Percentiles rank a stretch among this genome's conserved stretches.
These are phyloP conservation scores for Sussaba pulchella DNA, from an alignment of 2,888 invertebrate genomes.

Conservation along the genomic window DNA sequence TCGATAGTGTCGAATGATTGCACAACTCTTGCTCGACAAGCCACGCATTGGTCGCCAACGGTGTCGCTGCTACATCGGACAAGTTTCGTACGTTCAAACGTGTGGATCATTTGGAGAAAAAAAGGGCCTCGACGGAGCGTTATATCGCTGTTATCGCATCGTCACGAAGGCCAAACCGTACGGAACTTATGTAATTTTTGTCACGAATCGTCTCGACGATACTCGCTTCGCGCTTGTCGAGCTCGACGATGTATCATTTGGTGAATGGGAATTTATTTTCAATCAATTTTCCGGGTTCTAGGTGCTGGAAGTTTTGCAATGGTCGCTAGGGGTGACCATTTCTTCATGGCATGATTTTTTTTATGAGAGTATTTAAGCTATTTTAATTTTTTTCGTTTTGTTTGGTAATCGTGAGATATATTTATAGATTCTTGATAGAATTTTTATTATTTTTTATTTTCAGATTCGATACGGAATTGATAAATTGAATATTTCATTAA, in stretches of 20 bases:
- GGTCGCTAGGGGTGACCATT: no score
- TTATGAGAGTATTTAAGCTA: no score
- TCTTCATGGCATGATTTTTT: no score
- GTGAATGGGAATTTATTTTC: no score
- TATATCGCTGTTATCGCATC: slow-evolving; percentile 34
- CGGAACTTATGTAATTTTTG: slow-evolving; percentile 57
- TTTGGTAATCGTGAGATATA: neutral
- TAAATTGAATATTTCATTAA: no score
- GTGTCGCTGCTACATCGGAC: slow-evolving; percentile 54
- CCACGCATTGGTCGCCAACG: slow-evolving; percentile 20
- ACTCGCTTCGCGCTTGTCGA: no score
- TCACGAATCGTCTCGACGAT: slow-evolving; percentile 6
- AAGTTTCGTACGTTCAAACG: slow-evolving; percentile 56
- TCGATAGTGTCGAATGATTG: slow-evolving; percentile 77
- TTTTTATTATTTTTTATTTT: no score
- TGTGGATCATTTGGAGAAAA: slow-evolving; percentile 63
- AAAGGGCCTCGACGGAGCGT: slow-evolving; percentile 56
- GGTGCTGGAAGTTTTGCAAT: no score
- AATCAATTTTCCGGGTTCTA: no score
- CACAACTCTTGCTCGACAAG: slow-evolving; percentile 73
- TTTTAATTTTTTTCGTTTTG: no score
- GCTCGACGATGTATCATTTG: neutral
- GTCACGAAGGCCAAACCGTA: slow-evolving; percentile 2
- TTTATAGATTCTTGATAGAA: no score
- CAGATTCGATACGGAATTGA: no score